phyloP scores from a whole-genome alignment of 2,797 vertebrate genomes.

The Phrynocephalus guinanensis region DNA sequence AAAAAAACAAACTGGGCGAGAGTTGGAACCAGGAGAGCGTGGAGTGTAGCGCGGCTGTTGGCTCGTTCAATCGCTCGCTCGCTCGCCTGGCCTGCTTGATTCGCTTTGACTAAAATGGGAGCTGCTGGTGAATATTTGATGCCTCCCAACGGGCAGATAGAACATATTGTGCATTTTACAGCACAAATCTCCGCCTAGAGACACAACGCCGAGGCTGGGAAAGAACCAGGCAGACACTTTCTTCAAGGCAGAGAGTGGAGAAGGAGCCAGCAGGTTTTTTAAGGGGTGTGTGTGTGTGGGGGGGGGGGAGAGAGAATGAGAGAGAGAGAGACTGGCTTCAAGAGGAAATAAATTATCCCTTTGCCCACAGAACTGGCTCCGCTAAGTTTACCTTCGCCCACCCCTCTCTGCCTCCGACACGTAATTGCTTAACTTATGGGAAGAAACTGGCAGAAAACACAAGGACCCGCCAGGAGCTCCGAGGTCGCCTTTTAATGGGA shows the following conservation, averaged over 20 bases:
- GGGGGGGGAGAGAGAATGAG: too few relatives aligned
- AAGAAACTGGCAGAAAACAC: neutral
- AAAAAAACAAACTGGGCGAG: neutral
- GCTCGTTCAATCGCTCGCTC: slow-evolving; percentile 33
- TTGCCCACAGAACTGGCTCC: neutral
- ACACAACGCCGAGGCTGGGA: slow-evolving; percentile 58
- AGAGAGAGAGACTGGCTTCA: neutral
- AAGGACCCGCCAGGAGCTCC: neutral
- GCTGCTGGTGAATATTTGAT: slow-evolving; percentile 93
- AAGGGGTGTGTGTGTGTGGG: too few relatives aligned
- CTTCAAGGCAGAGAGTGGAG: neutral
- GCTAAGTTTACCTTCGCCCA: neutral
- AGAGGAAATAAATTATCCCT: neutral
- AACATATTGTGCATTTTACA: slow-evolving; percentile 81
- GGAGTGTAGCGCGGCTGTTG: neutral
- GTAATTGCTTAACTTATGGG: neutral
- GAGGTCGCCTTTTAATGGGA: neutral
- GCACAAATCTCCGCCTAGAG: slow-evolving; percentile 74
- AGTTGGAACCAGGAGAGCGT: slow-evolving; percentile 17
- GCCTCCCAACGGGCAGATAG: slow-evolving; percentile 85
- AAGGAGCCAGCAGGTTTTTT: neutral
- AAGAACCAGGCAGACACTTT: slow-evolving; percentile 45
- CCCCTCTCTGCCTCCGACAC: neutral
- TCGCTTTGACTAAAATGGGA: slow-evolving; percentile 90
- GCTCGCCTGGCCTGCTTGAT: slow-evolving; percentile 78